phyloP scores from a whole-genome alignment of 2,113 vertebrate species.

The Microtus oregoni region DNA sequence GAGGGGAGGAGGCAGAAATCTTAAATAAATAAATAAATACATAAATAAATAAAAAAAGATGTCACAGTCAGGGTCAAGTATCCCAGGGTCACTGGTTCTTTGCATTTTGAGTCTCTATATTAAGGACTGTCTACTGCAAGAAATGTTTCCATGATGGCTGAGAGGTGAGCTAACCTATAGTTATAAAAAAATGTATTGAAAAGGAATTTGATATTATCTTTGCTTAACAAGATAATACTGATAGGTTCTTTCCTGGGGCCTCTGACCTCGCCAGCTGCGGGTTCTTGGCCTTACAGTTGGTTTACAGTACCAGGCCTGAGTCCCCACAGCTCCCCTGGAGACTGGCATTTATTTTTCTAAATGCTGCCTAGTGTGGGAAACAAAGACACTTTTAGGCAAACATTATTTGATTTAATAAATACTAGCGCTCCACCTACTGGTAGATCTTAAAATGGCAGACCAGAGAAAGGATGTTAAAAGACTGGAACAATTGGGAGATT shows the following conservation, averaged over 20 bases:
- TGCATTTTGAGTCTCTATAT: background rate
- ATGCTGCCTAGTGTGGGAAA: background rate
- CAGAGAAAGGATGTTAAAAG: background rate
- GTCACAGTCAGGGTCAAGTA: too few relatives aligned
- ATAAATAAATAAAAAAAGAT: background rate
- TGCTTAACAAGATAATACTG: background rate
- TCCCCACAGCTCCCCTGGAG: background rate
- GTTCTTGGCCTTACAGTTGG: background rate
- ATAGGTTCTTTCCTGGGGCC: background rate
- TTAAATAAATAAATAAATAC: too few relatives aligned
- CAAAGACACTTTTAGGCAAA: background rate
- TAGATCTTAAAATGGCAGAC: constrained; percentile 29
- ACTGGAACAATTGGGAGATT: background rate
- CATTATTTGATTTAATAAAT: constrained; percentile 39
- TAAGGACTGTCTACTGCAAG: too few relatives aligned
- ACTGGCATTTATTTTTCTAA: background rate
- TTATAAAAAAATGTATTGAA: background rate
- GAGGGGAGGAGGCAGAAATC: too few relatives aligned
- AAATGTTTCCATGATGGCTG: background rate
- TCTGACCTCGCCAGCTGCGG: background rate
- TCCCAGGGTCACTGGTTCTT: too few relatives aligned
- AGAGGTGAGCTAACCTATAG: background rate
- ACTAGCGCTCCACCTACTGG: constrained; percentile 63
- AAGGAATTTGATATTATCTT: too few relatives aligned
- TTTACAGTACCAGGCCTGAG: background rate